Evolutionary conservation across 1,140 invertebrate genomes (phyloP).

Genomic region (Halesus radiatus): DNA sequence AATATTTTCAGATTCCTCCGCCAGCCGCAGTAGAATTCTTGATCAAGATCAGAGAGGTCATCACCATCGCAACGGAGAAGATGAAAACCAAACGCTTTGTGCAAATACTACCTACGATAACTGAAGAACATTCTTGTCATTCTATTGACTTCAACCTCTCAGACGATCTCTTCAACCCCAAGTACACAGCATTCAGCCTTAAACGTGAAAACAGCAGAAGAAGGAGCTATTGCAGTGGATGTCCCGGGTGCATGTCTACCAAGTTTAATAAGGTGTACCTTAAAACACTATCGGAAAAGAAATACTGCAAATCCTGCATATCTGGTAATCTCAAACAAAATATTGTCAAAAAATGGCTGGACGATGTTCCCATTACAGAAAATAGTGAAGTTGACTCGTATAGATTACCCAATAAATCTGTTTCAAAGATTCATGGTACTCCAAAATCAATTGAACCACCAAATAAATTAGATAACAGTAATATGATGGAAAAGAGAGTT

Average conservation of each 20-base stretch:
- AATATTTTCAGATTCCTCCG: conserved; percentile 79
- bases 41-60: conserved; percentile 88
- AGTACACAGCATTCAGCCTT: conserved; percentile 61
- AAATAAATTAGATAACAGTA: not conserved
- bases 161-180: conserved; percentile 17
- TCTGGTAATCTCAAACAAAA: conserved; percentile 71
- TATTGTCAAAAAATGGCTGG: conserved; percentile 78
- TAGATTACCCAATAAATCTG: conserved; percentile 59
- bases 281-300: conserved; percentile 61
- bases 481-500: not conserved
- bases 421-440: conserved; percentile 66
- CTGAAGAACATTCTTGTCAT: conserved; percentile 79
- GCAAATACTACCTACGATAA: conserved; percentile 84
- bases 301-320: conserved; percentile 69
- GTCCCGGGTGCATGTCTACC: conserved; percentile 73
- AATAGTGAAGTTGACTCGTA: conserved; percentile 56
- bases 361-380: conserved; percentile 74
- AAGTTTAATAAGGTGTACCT: conserved; percentile 60
- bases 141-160: conserved; percentile 55
- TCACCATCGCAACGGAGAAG: conserved; percentile 87
- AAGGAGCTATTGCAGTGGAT: conserved; percentile 72
- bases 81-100: conserved; percentile 86
- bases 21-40: conserved; percentile 90
- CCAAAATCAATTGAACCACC: conserved; percentile 64
- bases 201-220: conserved; percentile 72